These are phyloP conservation scores for Erebia ligea DNA, from an alignment of 2,888 invertebrate species.

Conservation along the genomic window DNA sequence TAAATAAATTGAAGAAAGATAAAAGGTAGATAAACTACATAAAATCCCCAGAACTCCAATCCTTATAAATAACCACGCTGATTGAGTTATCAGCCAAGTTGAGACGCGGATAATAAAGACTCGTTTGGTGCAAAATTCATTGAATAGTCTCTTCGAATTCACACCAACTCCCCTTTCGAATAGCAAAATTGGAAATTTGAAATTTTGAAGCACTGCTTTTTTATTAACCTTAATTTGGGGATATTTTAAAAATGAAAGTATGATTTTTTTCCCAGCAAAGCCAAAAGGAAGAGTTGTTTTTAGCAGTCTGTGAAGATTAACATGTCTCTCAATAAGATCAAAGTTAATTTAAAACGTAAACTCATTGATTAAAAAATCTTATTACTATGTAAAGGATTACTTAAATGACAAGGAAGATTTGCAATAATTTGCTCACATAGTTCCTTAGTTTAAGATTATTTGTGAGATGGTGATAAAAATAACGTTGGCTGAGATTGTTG, in stretches of 20 bases:
- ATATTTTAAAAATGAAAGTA: neutral
- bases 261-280: neutral
- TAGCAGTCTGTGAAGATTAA: too few relatives aligned
- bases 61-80: conserved; percentile 32
- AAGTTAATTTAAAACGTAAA: too few relatives aligned
- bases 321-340: too few relatives aligned
- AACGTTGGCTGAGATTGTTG: too few relatives aligned
- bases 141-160: conserved; percentile 50
- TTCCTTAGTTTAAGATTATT: too few relatives aligned
- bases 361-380: too few relatives aligned
- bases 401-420: too few relatives aligned
- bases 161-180: conserved; percentile 53
- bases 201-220: conserved; percentile 45
- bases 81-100: conserved; percentile 39
- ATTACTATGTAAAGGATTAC: too few relatives aligned
- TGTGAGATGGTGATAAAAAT: too few relatives aligned
- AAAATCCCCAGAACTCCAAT: conserved; percentile 11
- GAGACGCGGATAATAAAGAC: conserved; percentile 29
- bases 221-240: conserved; percentile 1
- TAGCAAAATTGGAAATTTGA: too few relatives aligned
- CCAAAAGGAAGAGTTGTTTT: too few relatives aligned
- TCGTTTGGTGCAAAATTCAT: conserved; percentile 39
- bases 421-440: too few relatives aligned
- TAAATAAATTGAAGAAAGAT: conserved; percentile 13
- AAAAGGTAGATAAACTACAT: conserved; percentile 12